Evolutionary conservation across 2,113 vertebrate genomes (phyloP).

Genomic region (Anguilla rostrata): DNA sequence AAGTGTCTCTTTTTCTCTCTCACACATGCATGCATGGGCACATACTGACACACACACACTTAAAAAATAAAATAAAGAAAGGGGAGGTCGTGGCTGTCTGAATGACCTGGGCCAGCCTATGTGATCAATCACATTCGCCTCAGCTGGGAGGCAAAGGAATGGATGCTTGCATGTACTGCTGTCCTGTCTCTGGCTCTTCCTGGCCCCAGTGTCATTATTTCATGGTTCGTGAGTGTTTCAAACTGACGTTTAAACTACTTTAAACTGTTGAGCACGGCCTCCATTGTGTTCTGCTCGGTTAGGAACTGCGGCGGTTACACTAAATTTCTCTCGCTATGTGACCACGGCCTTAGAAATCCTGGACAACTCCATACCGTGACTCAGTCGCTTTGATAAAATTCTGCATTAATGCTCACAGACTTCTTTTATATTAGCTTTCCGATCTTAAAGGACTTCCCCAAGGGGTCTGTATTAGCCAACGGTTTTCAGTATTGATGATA

Average conservation of each 20-base stretch:
- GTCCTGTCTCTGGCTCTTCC: not conserved
- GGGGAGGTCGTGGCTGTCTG: not conserved
- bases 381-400: too few relatives aligned
- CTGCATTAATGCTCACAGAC: not conserved
- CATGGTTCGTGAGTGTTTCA: not conserved
- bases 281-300: not conserved
- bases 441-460: too few relatives aligned
- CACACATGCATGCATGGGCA: not conserved
- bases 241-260: not conserved
- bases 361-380: too few relatives aligned
- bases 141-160: not conserved
- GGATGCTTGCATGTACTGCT: not conserved
- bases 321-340: too few relatives aligned
- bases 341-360: too few relatives aligned
- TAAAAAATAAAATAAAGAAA: not conserved
- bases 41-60: not conserved
- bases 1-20: too few relatives aligned
- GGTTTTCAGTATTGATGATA: not conserved
- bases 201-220: not conserved
- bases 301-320: not conserved
- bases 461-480: not conserved
- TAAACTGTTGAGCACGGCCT: not conserved
- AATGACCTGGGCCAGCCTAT: not conserved
- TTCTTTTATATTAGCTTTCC: not conserved
- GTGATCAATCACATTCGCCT: slow-evolving; percentile 18